Evolutionary conservation across 2,113 vertebrate genomes (phyloP).

Genomic region (Brachionichthys hirsutus): DNA sequence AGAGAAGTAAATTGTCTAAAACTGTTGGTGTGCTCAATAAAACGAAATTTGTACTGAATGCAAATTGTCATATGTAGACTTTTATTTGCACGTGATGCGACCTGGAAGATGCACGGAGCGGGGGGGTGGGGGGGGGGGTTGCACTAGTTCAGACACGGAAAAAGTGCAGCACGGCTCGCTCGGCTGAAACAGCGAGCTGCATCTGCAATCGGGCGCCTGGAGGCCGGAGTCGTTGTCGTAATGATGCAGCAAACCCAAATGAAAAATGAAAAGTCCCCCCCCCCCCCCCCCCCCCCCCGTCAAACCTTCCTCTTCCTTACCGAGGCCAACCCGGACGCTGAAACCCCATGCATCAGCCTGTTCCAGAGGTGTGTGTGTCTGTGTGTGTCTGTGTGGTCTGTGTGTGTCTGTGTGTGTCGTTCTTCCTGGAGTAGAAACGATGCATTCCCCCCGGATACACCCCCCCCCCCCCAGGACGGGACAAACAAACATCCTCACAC

Average conservation of each 20-base stretch:
- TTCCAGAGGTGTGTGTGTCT: constrained; percentile 25
- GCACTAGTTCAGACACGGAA: background rate
- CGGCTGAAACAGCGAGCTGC: no score
- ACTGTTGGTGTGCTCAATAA: no score
- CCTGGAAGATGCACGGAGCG: no score
- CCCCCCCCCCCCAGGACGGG: constrained; percentile 44
- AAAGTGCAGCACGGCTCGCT: no score
- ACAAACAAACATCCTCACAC: constrained; percentile 63
- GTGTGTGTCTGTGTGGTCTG: background rate
- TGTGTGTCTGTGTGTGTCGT: constrained; percentile 26
- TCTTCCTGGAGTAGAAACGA: constrained; percentile 54
- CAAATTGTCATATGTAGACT: background rate
- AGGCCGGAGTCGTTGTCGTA: no score
- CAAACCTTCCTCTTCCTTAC: background rate
- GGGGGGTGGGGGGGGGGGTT: no score
- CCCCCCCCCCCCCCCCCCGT: no score
- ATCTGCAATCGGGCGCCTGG: no score
- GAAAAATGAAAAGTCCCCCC: no score
- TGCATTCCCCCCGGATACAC: constrained; percentile 44
- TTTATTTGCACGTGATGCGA: constrained; percentile 15
- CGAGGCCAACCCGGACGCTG: constrained; percentile 16
- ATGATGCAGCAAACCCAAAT: no score
- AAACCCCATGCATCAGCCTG: constrained; percentile 11
- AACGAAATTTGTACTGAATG: no score
- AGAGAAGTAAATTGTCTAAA: no score